Percentiles rank a stretch among this genome's conserved stretches.
Evolutionary conservation across 2,888 invertebrate genomes (phyloP).

Genomic region (Pterostichus niger): DNA sequence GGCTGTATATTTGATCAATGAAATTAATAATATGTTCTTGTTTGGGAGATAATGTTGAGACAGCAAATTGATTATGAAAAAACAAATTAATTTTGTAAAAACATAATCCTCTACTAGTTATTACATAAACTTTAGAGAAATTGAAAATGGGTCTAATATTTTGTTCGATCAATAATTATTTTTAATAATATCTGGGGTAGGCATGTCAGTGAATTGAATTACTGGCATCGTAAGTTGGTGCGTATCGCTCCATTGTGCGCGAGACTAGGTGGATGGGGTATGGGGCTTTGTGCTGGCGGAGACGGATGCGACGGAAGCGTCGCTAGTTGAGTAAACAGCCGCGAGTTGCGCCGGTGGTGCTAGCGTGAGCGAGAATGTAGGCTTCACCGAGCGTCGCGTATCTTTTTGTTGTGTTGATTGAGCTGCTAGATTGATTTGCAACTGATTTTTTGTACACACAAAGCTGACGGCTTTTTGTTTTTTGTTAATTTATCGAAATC

Average conservation of each 20-base stretch:
- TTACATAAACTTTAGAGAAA: background rate
- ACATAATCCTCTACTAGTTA: too few relatives aligned
- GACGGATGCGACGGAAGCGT: constrained; percentile 38
- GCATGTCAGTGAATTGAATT: constrained; percentile 35
- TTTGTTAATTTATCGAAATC: constrained; percentile 62
- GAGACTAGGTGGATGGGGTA: background rate
- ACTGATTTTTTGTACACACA: constrained; percentile 59
- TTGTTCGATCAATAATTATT: background rate
- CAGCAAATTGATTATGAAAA: too few relatives aligned
- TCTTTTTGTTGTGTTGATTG: constrained; percentile 61
- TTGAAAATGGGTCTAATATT: background rate
- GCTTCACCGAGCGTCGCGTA: constrained; percentile 24
- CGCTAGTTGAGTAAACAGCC: constrained; percentile 63
- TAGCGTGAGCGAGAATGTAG: constrained; percentile 11
- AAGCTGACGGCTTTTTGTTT: constrained; percentile 34
- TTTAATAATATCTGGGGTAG: constrained; percentile 12
- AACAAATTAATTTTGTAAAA: too few relatives aligned
- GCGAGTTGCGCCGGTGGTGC: background rate
- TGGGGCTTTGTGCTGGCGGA: background rate
- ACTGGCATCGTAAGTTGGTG: background rate
- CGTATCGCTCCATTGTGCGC: constrained; percentile 17
- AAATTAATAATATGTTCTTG: too few relatives aligned
- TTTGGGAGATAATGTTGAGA: too few relatives aligned
- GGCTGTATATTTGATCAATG: too few relatives aligned
- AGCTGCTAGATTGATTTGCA: constrained; percentile 64